Percentiles rank a stretch among this genome's conserved stretches.
Evolutionary conservation across 1,140 invertebrate species (phyloP).

Genomic region (Episyrphus balteatus): DNA sequence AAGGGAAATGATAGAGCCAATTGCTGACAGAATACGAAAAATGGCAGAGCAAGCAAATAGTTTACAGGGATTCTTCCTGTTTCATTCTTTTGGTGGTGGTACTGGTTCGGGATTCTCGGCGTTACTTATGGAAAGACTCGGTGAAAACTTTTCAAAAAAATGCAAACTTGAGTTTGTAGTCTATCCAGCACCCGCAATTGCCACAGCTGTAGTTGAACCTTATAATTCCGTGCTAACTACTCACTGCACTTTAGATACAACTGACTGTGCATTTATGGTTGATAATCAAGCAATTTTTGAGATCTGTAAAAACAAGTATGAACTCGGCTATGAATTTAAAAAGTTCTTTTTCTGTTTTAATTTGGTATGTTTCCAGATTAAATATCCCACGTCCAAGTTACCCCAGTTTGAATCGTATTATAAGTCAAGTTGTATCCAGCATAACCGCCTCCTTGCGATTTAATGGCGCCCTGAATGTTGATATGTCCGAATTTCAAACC

Average conservation of each 20-base stretch:
- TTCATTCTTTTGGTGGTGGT: constrained; percentile 71
- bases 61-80: constrained; percentile 61
- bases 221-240: constrained; percentile 60
- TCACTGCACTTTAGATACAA: constrained; percentile 67
- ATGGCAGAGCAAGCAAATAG: constrained; percentile 40
- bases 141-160: constrained; percentile 63
- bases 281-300: constrained; percentile 2
- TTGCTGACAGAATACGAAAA: constrained; percentile 45
- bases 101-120: constrained; percentile 73
- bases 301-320: neutral
- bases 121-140: constrained; percentile 64
- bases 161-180: constrained; percentile 66
- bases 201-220: constrained; percentile 46
- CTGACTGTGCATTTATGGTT: constrained; percentile 70
- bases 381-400: constrained; percentile 53
- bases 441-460: constrained; percentile 68
- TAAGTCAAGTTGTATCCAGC: constrained; percentile 64
- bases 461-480: constrained; percentile 65
- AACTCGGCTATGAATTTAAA: neutral
- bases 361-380: constrained; percentile 36
- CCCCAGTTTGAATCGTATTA: constrained; percentile 51
- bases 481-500: constrained; percentile 72
- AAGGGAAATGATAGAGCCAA: constrained; percentile 49
- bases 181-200: constrained; percentile 65
- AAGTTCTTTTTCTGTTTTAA: neutral